Evolutionary conservation across 2,888 invertebrate genomes (phyloP).

Genomic region (Tholera decimalis): DNA sequence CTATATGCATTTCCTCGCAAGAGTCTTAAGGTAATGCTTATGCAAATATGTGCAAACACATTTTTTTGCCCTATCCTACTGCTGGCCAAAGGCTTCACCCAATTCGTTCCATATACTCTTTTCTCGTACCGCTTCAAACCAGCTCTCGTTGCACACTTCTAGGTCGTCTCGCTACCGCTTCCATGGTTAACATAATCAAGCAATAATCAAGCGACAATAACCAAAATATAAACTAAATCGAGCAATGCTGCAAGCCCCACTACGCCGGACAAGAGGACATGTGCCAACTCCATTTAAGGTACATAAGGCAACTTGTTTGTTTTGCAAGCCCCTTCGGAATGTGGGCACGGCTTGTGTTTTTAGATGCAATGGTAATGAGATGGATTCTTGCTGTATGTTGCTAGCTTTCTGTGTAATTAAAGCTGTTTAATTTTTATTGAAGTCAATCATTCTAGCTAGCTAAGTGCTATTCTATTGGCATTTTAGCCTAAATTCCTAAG

Average conservation of each 20-base stretch:
- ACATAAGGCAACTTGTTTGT: conserved; percentile 71
- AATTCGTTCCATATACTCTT: too few relatives aligned
- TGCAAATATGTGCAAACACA: not conserved
- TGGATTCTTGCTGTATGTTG: conserved; percentile 38
- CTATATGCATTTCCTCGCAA: not conserved
- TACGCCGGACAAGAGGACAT: conserved; percentile 75
- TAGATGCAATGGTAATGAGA: conserved; percentile 58
- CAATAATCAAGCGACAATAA: conserved; percentile 31
- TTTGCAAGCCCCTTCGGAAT: conserved; percentile 75
- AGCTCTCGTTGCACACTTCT: too few relatives aligned
- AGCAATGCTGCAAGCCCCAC: conserved; percentile 24
- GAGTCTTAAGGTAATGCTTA: not conserved
- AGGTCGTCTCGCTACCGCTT: too few relatives aligned
- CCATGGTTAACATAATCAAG: conserved; percentile 1
- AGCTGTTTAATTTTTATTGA: conserved; percentile 31
- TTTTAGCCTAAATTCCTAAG: not conserved
- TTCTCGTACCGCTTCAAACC: too few relatives aligned
- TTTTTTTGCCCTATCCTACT: too few relatives aligned
- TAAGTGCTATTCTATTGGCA: not conserved
- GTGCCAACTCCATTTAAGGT: conserved; percentile 80
- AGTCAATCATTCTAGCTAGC: not conserved
- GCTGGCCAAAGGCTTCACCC: too few relatives aligned
- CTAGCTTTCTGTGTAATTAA: conserved; percentile 48
- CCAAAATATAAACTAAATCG: conserved; percentile 34
- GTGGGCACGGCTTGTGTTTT: conserved; percentile 75